A percentile compares a stretch with the other conserved stretches of the same genome.
These are phyloP conservation scores for Porites evermanni DNA, from an alignment of 92 coral and sea anemone genomes.

Conservation along the genomic window DNA sequence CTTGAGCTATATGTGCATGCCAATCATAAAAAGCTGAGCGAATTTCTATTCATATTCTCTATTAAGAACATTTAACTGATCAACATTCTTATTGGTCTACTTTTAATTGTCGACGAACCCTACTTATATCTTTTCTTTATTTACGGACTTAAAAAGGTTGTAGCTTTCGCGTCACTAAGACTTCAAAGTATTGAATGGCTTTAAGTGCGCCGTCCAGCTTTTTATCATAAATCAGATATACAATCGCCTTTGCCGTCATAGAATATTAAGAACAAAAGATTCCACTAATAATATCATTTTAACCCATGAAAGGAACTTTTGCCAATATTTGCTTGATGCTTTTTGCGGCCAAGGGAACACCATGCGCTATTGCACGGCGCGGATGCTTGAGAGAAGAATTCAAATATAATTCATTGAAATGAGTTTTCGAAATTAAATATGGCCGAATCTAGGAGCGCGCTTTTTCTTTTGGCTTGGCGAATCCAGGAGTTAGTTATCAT, in stretches of 20 bases:
- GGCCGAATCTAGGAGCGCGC: background rate
- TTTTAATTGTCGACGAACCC: background rate
- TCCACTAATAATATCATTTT: background rate
- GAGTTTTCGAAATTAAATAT: background rate
- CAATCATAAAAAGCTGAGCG: no score
- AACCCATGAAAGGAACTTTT: background rate
- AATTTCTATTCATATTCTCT: no score
- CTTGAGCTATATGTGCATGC: no score
- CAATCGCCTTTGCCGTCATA: background rate
- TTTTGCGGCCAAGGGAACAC: background rate
- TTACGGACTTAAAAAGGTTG: background rate
- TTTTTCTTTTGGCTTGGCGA: background rate
- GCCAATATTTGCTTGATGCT: background rate
- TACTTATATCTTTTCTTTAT: background rate
- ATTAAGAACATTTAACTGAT: background rate
- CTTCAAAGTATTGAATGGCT: constrained; percentile 6
- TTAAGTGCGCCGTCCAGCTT: background rate
- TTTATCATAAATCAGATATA: background rate
- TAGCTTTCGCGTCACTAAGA: background rate
- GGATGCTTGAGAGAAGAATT: background rate
- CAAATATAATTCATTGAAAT: background rate
- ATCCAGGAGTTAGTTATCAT: background rate
- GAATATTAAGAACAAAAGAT: background rate
- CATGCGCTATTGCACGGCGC: background rate
- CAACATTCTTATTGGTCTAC: background rate